Conservation (phyloP, 2,113 vertebrate genomes). For the Salvelinus alpinus region DNA sequence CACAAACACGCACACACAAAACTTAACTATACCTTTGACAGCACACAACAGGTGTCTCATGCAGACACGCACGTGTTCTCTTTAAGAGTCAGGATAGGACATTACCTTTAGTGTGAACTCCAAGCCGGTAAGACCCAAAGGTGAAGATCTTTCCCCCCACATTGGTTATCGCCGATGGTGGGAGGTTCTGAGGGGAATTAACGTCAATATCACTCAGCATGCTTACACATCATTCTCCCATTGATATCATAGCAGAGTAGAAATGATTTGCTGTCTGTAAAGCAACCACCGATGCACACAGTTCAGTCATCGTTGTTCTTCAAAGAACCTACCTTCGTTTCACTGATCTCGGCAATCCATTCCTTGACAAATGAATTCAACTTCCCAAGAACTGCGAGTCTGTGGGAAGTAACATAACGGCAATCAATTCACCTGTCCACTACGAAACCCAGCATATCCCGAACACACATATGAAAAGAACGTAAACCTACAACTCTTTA, state of each 20-base stretch:
- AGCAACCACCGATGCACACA: too few species aligned
- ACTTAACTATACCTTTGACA: not conserved
- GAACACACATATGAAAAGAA: too few species aligned
- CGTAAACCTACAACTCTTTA: not conserved
- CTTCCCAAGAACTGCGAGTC: slow-evolving; percentile 89
- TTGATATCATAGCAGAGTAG: too few species aligned
- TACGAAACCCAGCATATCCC: not conserved
- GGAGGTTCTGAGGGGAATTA: slow-evolving; percentile 79
- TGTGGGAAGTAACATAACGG: slow-evolving; percentile 59
- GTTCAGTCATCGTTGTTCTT: not conserved
- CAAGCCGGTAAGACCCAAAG: slow-evolving; percentile 94
- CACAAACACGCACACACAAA: slow-evolving; percentile 21
- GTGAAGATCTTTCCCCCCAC: slow-evolving; percentile 95
- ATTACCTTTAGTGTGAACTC: slow-evolving; percentile 98
- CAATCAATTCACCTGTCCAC: not conserved
- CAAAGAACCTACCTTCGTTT: slow-evolving; percentile 84
- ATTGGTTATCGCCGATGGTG: slow-evolving; percentile 79
- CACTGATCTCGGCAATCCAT: slow-evolving; percentile 92
- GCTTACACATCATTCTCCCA: too few species aligned
- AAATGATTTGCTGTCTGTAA: too few species aligned
- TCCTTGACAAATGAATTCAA: slow-evolving; percentile 93
- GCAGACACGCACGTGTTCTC: not conserved
- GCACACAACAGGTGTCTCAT: not conserved
- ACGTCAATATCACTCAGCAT: not conserved
- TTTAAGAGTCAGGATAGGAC: not conserved